Conservation (phyloP, 2,797 vertebrate species). For the Simalia tracyae region DNA sequence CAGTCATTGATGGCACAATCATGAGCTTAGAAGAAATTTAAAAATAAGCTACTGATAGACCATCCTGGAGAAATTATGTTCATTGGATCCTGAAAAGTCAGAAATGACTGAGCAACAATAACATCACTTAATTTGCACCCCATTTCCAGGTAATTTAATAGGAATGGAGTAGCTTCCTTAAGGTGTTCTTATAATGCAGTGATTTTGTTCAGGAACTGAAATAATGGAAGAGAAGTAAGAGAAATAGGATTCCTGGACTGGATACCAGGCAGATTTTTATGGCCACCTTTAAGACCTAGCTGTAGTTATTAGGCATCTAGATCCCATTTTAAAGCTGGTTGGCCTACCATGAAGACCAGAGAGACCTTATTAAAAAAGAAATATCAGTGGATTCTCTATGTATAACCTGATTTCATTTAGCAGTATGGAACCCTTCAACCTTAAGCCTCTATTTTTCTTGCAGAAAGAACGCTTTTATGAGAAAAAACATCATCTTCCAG, state of each 20-base stretch:
- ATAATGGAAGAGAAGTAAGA: not conserved
- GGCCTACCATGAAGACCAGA: not conserved
- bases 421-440: not conserved
- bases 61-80: not conserved
- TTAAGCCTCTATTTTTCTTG: too few species aligned
- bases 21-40: not conserved
- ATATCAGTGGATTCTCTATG: not conserved
- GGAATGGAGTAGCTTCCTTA: not conserved
- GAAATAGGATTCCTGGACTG: not conserved
- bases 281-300: not conserved
- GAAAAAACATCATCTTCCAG: conserved; percentile 79
- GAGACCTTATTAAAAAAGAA: not conserved
- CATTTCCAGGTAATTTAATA: not conserved
- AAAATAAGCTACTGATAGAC: not conserved
- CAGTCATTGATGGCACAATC: not conserved
- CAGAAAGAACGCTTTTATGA: conserved; percentile 94
- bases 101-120: not conserved
- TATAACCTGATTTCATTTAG: not conserved
- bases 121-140: not conserved
- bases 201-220: not conserved
- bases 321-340: not conserved
- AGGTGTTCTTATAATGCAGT: not conserved
- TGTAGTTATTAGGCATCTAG: not conserved
- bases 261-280: not conserved
- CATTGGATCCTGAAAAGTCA: not conserved